Evolutionary conservation across 2,797 vertebrate genomes (phyloP), one percentile per base, ranked within the genome.

Genomic region (Gambelia wislizenii): DNA sequence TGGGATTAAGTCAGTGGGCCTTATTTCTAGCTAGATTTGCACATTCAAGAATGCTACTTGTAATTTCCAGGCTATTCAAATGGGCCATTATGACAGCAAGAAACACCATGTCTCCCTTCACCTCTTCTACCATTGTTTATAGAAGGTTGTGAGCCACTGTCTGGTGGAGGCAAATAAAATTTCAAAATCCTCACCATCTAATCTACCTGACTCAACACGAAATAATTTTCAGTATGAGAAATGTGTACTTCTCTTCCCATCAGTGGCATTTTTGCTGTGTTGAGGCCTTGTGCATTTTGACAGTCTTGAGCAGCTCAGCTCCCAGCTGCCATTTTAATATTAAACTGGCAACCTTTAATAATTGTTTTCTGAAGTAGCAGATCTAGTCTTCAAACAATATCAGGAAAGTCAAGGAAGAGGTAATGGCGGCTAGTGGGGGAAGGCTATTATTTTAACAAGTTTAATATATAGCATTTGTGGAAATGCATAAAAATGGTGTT

Each of bases 401-500:
- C 52, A 85, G 49, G 27, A 78, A 33, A 89, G 33, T 8, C 89
- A 87, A 30, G 85, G 83, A 33, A 59, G 8, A 95, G 52, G 87
- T 13, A 81, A 83, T 12, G 0, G 33, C 0, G 4, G 2, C 2
- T 64, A 67, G 54, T 88, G 70, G 79, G 42, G 83, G 54, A 88
- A 39, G 25, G 70, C 8, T 92, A 85, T 89, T 94, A 76, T 85
- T 95, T 92, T 89, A 92, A 76, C 88, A 69, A 82, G 49, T 90
- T 56, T 49, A 94, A 89, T 93, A 90, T 87, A 89, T 82, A 84
- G 27, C 89, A 85, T 93, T 91, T 90, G 67, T 94, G 36, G 52
- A 92, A 87, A 36, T 87, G 18, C 16, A 89, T 91, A 89, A 94
- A 95, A 86, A 22, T 12, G 70, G 67, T 86, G 36, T 89, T 94